A percentile compares a stretch with the other conserved stretches of the same genome.
These are phyloP conservation scores for Griposia aprilina DNA, from an alignment of 2,888 invertebrate genomes.

Conservation along the genomic window DNA sequence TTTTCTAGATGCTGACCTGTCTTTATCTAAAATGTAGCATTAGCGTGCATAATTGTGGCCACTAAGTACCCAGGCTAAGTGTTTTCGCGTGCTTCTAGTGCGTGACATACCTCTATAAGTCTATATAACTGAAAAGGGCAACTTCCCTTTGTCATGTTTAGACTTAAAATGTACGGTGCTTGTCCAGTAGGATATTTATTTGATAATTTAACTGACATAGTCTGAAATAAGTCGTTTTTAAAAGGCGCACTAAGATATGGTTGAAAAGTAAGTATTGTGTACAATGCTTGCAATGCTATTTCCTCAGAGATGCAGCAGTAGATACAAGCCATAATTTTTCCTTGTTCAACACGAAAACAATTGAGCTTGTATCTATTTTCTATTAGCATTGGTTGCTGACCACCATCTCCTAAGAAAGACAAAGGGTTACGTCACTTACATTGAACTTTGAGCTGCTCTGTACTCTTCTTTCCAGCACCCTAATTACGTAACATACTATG, in stretches of 20 bases:
- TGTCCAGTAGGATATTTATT: neutral
- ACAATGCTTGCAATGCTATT: neutral
- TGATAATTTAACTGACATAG: neutral
- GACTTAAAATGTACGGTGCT: neutral
- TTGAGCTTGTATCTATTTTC: neutral
- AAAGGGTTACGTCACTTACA: neutral
- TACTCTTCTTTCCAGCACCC: neutral
- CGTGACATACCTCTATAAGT: constrained; percentile 43
- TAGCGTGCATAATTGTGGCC: constrained; percentile 17
- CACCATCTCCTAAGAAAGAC: neutral
- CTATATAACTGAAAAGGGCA: constrained; percentile 29
- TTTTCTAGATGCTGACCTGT: constrained; percentile 30
- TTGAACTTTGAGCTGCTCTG: neutral
- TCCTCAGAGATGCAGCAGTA: neutral
- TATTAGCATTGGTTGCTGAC: neutral
- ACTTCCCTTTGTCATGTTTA: constrained; percentile 27
- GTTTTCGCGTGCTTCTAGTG: constrained; percentile 49
- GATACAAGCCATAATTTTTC: neutral
- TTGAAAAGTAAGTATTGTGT: neutral
- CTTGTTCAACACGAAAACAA: neutral
- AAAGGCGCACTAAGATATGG: neutral
- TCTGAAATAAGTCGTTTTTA: neutral
- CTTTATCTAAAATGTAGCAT: constrained; percentile 29
- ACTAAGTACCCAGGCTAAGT: constrained; percentile 40
- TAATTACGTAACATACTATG: too few relatives aligned